Percentiles rank a stretch among this genome's conserved stretches.
Evolutionary conservation across 1,140 invertebrate species (phyloP).

Genomic region (Camponotus vicinus): DNA sequence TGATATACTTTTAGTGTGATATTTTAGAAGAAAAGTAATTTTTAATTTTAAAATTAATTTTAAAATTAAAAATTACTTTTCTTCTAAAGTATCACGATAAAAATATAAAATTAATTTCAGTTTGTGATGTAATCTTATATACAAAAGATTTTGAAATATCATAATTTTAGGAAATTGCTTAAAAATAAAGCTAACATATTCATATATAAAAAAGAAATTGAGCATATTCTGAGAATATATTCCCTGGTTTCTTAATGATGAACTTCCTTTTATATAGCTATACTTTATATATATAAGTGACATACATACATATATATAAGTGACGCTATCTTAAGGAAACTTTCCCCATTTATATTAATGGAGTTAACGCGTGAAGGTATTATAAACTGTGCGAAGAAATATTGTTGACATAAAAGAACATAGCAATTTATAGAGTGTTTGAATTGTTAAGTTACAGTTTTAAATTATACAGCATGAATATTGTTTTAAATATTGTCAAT

Average conservation of each 20-base stretch:
- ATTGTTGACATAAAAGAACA: conserved; percentile 16
- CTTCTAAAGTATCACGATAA: neutral
- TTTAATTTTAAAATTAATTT: too few relatives aligned
- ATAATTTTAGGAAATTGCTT: neutral
- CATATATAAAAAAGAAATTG: conserved; percentile 46
- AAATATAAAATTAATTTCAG: neutral
- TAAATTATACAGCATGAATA: neutral
- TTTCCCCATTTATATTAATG: conserved; percentile 71
- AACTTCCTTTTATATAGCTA: conserved; percentile 58
- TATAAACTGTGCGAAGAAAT: conserved; percentile 36
- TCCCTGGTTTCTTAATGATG: conserved; percentile 61
- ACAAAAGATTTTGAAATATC: neutral
- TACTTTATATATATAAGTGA: too few relatives aligned
- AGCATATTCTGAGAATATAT: conserved; percentile 51
- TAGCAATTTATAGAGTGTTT: conserved; percentile 27
- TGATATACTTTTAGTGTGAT: neutral
- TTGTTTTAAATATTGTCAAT: neutral
- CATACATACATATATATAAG: neutral
- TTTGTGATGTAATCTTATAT: neutral
- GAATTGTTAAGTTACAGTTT: neutral
- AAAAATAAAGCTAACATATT: conserved; percentile 14
- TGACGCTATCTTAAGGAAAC: conserved; percentile 53
- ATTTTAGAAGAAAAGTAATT: neutral
- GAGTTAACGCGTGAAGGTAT: conserved; percentile 60
- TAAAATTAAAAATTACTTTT: neutral